These are phyloP conservation scores for Cephus pygmeus DNA, from an alignment of 2,888 invertebrate species.

Conservation along the genomic window DNA sequence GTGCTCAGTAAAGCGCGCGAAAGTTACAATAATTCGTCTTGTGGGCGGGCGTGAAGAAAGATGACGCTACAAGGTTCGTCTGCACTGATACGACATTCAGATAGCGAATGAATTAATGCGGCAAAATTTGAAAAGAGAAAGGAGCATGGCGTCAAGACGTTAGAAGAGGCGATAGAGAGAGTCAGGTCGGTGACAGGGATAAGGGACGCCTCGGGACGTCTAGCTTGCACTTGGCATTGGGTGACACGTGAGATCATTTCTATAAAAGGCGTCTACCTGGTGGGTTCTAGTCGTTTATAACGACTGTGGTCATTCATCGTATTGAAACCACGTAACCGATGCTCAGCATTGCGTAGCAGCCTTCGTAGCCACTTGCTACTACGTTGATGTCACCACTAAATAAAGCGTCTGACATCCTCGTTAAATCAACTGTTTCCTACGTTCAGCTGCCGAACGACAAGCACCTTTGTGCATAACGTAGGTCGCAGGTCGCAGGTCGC, in stretches of 20 bases:
- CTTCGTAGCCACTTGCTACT: slow-evolving; percentile 46
- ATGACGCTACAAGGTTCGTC: not conserved
- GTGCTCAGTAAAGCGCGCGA: not conserved
- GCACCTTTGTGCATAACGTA: not conserved
- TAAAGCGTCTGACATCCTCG: slow-evolving; percentile 46
- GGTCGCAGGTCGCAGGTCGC: not conserved
- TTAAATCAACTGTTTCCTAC: not conserved
- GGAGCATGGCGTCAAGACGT: not conserved
- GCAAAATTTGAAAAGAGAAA: not conserved
- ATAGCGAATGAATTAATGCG: not conserved
- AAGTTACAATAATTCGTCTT: not conserved
- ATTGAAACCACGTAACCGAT: not conserved
- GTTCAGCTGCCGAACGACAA: not conserved
- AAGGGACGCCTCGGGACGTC: slow-evolving; percentile 4
- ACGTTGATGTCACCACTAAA: slow-evolving; percentile 57
- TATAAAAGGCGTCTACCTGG: slow-evolving; percentile 31
- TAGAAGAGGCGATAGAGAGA: not conserved
- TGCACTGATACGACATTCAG: not conserved
- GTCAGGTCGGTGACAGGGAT: not conserved
- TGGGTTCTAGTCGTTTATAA: not conserved
- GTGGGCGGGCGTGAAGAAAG: not conserved
- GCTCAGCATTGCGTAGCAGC: slow-evolving; percentile 27
- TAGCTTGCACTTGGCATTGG: slow-evolving; percentile 41
- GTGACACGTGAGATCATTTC: slow-evolving; percentile 47
- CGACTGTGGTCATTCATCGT: not conserved